Conservation (phyloP, 2,797 vertebrate genomes). For the Alosa sapidissima region DNA sequence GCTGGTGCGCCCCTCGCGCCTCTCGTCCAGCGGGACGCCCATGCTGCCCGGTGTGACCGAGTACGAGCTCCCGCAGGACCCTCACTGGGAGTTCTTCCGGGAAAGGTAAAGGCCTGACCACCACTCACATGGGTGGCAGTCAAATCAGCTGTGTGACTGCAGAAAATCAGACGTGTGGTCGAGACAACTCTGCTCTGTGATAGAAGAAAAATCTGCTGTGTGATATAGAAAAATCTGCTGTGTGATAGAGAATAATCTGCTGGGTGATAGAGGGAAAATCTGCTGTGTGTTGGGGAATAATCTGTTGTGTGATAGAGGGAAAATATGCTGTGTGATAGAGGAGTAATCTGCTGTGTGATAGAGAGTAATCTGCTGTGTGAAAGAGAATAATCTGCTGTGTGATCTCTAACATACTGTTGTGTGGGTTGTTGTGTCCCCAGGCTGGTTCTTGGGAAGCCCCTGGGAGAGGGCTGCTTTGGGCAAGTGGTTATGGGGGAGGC, state of each 20-base stretch:
- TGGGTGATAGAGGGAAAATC: no score
- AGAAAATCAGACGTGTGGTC: no score
- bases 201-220: no score
- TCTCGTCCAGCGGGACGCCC: conserved; percentile 81
- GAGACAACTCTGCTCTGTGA: no score
- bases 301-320: no score
- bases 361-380: no score
- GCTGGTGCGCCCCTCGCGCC: conserved; percentile 81
- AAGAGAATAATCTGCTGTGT: no score
- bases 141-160: background rate
- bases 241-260: background rate
- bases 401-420: background rate
- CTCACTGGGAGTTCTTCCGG: conserved; percentile 84
- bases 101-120: conserved; percentile 73
- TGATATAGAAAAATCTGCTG: background rate
- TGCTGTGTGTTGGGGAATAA: no score
- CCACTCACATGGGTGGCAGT: background rate
- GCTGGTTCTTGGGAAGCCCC: conserved; percentile 84
- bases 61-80: conserved; percentile 87
- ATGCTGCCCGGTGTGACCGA: conserved; percentile 83
- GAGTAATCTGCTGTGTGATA: no score
- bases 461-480: conserved; percentile 91
- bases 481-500: conserved; percentile 88
- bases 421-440: conserved; percentile 59
- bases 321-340: no score